A percentile compares a stretch with the other conserved stretches of the same genome.
These are phyloP conservation scores for Palloptera scutellata DNA, from an alignment of 2,888 invertebrate genomes.

Conservation along the genomic window DNA sequence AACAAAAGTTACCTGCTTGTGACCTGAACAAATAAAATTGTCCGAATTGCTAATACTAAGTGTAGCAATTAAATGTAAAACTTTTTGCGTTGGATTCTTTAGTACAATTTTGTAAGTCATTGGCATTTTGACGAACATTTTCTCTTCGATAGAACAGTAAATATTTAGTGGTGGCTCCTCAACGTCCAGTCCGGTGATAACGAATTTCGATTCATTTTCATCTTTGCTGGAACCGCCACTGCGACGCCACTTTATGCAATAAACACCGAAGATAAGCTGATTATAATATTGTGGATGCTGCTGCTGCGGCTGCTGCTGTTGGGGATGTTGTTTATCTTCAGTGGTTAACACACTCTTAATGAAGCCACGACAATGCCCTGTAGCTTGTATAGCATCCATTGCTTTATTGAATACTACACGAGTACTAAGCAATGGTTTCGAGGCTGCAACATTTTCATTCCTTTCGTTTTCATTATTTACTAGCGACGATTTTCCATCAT, in stretches of 20 bases:
- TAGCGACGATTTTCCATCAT: slow-evolving; percentile 54
- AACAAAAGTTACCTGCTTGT: slow-evolving; percentile 76
- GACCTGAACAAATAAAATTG: slow-evolving; percentile 94
- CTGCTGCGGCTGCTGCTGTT: slow-evolving; percentile 20
- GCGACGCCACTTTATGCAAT: slow-evolving; percentile 63
- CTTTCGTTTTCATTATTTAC: slow-evolving; percentile 24
- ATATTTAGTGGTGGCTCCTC: slow-evolving; percentile 62
- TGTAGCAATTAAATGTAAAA: slow-evolving; percentile 60
- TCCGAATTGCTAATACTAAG: slow-evolving; percentile 67
- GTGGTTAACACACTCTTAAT: slow-evolving; percentile 54
- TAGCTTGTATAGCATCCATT: slow-evolving; percentile 60
- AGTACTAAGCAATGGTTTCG: slow-evolving; percentile 39
- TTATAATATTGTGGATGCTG: slow-evolving; percentile 27
- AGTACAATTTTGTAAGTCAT: slow-evolving; percentile 62
- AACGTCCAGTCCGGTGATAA: slow-evolving; percentile 59
- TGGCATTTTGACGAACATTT: slow-evolving; percentile 64
- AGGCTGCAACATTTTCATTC: slow-evolving; percentile 8
- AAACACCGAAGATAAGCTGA: slow-evolving; percentile 57
- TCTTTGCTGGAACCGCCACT: slow-evolving; percentile 48
- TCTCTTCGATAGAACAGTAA: slow-evolving; percentile 63
- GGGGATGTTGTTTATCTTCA: slow-evolving; percentile 30
- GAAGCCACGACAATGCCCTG: slow-evolving; percentile 61
- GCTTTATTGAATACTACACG: slow-evolving; percentile 59
- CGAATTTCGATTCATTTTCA: slow-evolving; percentile 63
- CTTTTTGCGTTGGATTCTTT: slow-evolving; percentile 61